These are phyloP conservation scores for Sebastes aleutianus DNA, from an alignment of 2,797 vertebrate genomes.

Conservation along the genomic window DNA sequence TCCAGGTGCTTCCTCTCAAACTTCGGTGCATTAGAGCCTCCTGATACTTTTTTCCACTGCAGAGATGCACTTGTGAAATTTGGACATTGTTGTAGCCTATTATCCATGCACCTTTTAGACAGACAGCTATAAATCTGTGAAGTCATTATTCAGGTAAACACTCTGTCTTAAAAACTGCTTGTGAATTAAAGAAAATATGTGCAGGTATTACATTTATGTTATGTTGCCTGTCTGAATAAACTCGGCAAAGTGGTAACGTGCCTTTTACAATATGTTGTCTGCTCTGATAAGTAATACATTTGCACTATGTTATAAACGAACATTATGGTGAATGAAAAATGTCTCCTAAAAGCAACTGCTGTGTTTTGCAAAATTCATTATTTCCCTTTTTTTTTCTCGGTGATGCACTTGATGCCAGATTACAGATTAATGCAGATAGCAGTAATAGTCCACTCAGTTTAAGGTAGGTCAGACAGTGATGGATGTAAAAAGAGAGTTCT, in stretches of 20 bases:
- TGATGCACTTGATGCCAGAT: slow-evolving; percentile 8
- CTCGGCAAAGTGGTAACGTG: slow-evolving; percentile 21
- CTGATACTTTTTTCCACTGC: slow-evolving; percentile 33
- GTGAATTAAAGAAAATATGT: slow-evolving; percentile 20
- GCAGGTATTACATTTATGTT: slow-evolving; percentile 13
- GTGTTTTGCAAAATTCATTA: slow-evolving; percentile 7
- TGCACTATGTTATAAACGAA: not conserved
- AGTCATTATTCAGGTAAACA: slow-evolving; percentile 46
- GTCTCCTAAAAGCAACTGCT: slow-evolving; percentile 1
- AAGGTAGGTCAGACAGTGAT: slow-evolving; percentile 7
- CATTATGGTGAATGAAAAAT: not conserved
- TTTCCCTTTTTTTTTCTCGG: not conserved
- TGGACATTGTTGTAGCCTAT: slow-evolving; percentile 27
- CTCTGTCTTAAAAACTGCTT: slow-evolving; percentile 29
- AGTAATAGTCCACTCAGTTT: slow-evolving; percentile 13
- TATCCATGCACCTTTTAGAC: slow-evolving; percentile 31
- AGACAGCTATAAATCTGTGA: slow-evolving; percentile 37
- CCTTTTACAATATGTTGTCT: slow-evolving; percentile 39
- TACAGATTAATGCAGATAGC: slow-evolving; percentile 13
- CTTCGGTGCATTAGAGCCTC: slow-evolving; percentile 56
- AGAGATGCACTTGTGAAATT: slow-evolving; percentile 30
- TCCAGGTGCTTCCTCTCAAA: slow-evolving; percentile 61
- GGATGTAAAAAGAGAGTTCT: slow-evolving; percentile 22
- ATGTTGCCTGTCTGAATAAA: slow-evolving; percentile 54
- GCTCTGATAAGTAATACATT: slow-evolving; percentile 29